Evolutionary conservation across 92 coral and sea anemone genomes (phyloP), one percentile per base, ranked within the genome.

Genomic region (Umimayanthus chanpuru): DNA sequence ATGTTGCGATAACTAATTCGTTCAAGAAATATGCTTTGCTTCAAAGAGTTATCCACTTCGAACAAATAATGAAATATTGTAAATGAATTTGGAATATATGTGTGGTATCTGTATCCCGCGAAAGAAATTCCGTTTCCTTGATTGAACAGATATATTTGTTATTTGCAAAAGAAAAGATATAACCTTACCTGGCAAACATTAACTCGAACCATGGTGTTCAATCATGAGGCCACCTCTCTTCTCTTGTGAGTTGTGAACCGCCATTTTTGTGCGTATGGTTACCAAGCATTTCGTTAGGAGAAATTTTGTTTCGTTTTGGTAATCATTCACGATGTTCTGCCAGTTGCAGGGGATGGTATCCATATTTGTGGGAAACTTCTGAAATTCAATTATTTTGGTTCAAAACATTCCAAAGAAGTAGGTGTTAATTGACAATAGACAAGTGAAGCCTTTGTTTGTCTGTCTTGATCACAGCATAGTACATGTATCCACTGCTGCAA

Each of bases 181-280:
- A 20, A 23, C 25, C n/a, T n/a, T n/a, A n/a, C n/a, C 58, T 53
- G 2, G 14, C 14, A 53, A 53, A 53, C 16, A 53, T 53, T 9
- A 53, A 11, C 58, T 53, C 58, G 58, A 53, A 14, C 58, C 20
- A 53, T 2, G 20, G 2, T 53, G 1, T 53, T 12, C 10, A 8
- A 11, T 9, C 2, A 50, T 44, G 2, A 11, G 12, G 11, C 3
- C 58, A 12, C 78, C 12, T 20, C 58, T 0, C 49, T 76, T 0
- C 49, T 76, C 36, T 32, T 32, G 36, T 32, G 36, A 32, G 36
- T 32, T 23, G 56, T 76, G 55, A 47, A 78, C 66, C 43, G n/a
- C 47, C 18, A 41, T 77, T 44, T 50, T 55, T 77, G 53, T 30
- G 25, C 23, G 86, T 81, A 25, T 65, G 86, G 86, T 81, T 81